Base-by-base conservation (phyloP, 2,888 invertebrate species). In the Zeuzera pyrina region DNA sequence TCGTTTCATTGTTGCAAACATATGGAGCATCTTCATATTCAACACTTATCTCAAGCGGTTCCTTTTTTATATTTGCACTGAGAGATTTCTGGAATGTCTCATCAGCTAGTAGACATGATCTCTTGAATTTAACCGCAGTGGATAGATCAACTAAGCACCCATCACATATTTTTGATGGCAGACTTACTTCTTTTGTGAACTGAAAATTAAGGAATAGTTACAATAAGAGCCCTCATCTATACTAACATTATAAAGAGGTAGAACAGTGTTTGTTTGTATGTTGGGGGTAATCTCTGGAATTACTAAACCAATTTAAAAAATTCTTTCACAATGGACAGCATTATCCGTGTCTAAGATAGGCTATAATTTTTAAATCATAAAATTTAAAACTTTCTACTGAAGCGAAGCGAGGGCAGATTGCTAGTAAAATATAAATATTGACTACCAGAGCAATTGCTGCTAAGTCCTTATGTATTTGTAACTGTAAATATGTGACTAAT, bases 101-200 rank as follows among this genome's bases (percentile, higher is more conserved):
- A 0, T 67, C 56, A 0, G 67, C 49, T 0, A 49, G 21, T 2
- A 70, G 16, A 21, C 64, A 70, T 2, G 48, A 42, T 0, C 43
- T 51, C 46, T 71, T 71, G 34, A 71, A 70, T 27, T 55, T 57
- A 25, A 55, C 36, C 0, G 70, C 63, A 1, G 52, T 30, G 0
- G 50, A 38, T 2, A 70, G 39, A 10, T 64, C 47, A 2, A 42
- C 30, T 1, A 54, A 34, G 12, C 70, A 70, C 3, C 12, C 15
- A 2, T 45, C 36, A 15, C 70, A 70, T 38, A 70, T 63, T 15
- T 45, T 42, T 13, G 49, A 39, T 1, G 69, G 66, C 1, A 62
- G 28, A 1, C 50, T 52, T 4, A 48, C 45, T 15, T 55, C 50
- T 35, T 47, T 38, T 35, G 36, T 38, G 3, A 54, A 33, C 57